These are phyloP conservation scores for Drosophila biarmipes DNA, from an alignment of 1,140 invertebrate genomes.

Conservation along the genomic window DNA sequence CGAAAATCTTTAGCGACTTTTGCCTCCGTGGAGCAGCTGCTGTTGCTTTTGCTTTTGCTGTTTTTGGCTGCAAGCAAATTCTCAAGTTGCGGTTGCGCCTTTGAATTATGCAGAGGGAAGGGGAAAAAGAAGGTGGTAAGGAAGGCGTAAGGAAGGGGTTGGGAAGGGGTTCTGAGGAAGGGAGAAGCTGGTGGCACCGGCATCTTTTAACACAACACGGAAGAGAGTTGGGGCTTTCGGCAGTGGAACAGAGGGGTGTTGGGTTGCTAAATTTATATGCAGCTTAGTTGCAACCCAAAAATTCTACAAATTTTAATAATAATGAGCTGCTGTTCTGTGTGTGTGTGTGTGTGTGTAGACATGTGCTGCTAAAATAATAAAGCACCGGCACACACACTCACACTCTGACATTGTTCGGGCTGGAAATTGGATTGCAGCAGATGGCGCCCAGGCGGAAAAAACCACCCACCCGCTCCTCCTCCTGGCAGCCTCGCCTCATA, in stretches of 20 bases:
- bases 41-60: constrained; percentile 41
- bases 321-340: constrained; percentile 66
- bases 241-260: not conserved
- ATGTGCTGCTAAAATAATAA: constrained; percentile 75
- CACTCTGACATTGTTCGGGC: constrained; percentile 57
- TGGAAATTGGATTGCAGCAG: constrained; percentile 80
- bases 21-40: constrained; percentile 35
- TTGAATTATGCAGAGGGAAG: constrained; percentile 71
- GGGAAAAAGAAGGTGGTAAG: not conserved
- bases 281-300: constrained; percentile 82
- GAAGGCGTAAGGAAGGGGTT: not conserved
- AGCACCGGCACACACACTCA: constrained; percentile 56
- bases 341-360: constrained; percentile 53
- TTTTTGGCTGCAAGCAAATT: constrained; percentile 64
- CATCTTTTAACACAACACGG: constrained; percentile 65
- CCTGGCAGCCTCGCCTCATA: constrained; percentile 45
- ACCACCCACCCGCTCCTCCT: constrained; percentile 12
- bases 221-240: not conserved
- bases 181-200: constrained; percentile 8
- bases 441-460: constrained; percentile 57
- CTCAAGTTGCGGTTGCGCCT: constrained; percentile 81
- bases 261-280: constrained; percentile 78
- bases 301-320: constrained; percentile 82
- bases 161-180: not conserved
- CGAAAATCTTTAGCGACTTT: constrained; percentile 56